These are phyloP conservation scores for Ispidina lecontei DNA, from an alignment of 2,797 vertebrate species.

Conservation along the genomic window DNA sequence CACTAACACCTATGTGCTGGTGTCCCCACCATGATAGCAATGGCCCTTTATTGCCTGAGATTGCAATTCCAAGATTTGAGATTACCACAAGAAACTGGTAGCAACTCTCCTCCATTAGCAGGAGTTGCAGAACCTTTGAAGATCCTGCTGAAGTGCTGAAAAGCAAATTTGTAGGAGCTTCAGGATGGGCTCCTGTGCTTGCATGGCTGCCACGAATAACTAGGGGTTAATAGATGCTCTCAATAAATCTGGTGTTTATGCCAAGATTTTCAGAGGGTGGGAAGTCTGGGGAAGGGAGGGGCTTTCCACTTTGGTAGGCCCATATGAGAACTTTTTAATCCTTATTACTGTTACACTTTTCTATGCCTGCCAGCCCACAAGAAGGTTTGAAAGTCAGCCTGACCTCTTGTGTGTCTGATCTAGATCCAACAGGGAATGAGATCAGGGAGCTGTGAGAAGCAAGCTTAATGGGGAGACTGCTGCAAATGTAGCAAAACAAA, in stretches of 20 bases:
- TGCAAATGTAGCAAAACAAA: constrained; percentile 71
- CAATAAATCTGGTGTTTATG: not conserved
- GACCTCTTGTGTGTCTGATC: constrained; percentile 66
- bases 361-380: constrained; percentile 35
- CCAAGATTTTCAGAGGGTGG: not conserved
- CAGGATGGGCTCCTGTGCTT: not conserved
- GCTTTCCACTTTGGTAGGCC: constrained; percentile 13
- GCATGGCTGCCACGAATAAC: not conserved
- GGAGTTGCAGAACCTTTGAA: not conserved
- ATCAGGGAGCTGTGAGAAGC: constrained; percentile 65
- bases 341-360: constrained; percentile 46
- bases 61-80: not conserved
- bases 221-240: not conserved
- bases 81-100: not conserved
- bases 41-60: not conserved
- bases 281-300: not conserved
- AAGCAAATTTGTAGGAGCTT: not conserved
- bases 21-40: not conserved
- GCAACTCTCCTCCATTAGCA: not conserved
- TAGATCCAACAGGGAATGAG: constrained; percentile 59
- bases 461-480: constrained; percentile 62
- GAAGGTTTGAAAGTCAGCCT: constrained; percentile 70
- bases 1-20: not conserved
- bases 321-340: constrained; percentile 57
- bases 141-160: not conserved